Evolutionary conservation across 2,888 invertebrate genomes (phyloP), one percentile per base, ranked within the genome.

Genomic region (Andricus curvator): DNA sequence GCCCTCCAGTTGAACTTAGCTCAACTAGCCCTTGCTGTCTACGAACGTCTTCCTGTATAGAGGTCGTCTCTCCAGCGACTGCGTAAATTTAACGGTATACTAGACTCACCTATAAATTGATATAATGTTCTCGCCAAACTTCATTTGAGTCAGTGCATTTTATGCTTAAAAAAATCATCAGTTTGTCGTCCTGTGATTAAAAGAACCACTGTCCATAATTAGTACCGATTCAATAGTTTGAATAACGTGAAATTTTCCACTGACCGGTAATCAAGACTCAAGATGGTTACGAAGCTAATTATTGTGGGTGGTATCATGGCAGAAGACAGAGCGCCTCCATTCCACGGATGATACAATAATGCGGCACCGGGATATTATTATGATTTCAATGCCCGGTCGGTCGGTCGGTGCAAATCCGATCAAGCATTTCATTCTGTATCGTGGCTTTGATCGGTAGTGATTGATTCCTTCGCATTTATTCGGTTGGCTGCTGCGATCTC

Each of bases 391-490:
- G 85, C 82, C 82, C 74, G 84, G 86, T 80, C 15, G 44, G 29
- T 33, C 48, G 29, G n/a, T 84, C 70, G 85, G 85, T 86, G 85
- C 80, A 83, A 87, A 88, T 85, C 85, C 84, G 87, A 87, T 88
- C 88, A 86, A 78, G 82, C 81, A 82, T 76, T 82, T 79, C 41
- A 64, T 48, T 48, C 80, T 62, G 66, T 81, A 80, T 80, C 81
- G 41, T 48, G 81, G 56, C 80, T 60, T 78, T 85, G 85, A 88
- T 89, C 89, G 83, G 80, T 81, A 82, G 84, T 88, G 89, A 88
- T 88, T 88, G 88, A 88, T 88, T 89, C 85, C 84, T 88, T 82
- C 86, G 86, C 84, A 87, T 88, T 87, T 85, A 74, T 74, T 74
- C 33, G 70, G 33, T 44, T 29, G 29, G 85, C 84, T 81, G 67